These are phyloP conservation scores for Pogonocherus hispidulus DNA, from an alignment of 2,888 invertebrate genomes.

Conservation along the genomic window DNA sequence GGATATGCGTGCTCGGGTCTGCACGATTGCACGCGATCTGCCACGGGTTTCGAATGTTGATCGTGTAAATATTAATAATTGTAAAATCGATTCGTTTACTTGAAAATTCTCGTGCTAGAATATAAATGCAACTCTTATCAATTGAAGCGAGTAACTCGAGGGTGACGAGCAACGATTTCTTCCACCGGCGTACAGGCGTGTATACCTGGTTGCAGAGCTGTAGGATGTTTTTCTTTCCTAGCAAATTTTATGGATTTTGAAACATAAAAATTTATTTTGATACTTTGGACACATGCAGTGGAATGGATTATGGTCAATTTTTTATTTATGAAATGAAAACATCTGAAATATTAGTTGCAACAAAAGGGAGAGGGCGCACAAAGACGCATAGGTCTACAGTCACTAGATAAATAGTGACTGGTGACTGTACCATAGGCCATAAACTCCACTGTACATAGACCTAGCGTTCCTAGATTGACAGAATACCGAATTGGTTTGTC, in stretches of 20 bases:
- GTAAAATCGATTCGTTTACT: conserved; percentile 22
- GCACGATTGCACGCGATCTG: conserved; percentile 6
- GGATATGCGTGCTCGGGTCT: not conserved
- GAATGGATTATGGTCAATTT: no score
- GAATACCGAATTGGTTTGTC: no score
- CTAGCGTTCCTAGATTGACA: no score
- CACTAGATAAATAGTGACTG: no score
- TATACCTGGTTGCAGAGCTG: conserved; percentile 37
- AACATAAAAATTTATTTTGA: no score
- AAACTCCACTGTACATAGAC: no score
- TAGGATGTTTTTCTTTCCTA: conserved; percentile 11
- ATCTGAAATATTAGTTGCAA: no score
- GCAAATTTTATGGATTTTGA: not conserved
- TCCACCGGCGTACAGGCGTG: conserved; percentile 5
- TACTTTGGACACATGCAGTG: no score
- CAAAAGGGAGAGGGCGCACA: no score
- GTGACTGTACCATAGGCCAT: no score
- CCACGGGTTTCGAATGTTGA: conserved; percentile 20
- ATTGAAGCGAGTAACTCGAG: not conserved
- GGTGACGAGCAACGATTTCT: not conserved
- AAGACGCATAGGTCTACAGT: no score
- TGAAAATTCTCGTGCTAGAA: not conserved
- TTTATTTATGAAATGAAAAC: no score
- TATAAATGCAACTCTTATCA: not conserved
- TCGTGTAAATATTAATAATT: conserved; percentile 26